These are phyloP conservation scores for Marronus borbonicus DNA, from an alignment of 2,888 invertebrate genomes.

Conservation along the genomic window DNA sequence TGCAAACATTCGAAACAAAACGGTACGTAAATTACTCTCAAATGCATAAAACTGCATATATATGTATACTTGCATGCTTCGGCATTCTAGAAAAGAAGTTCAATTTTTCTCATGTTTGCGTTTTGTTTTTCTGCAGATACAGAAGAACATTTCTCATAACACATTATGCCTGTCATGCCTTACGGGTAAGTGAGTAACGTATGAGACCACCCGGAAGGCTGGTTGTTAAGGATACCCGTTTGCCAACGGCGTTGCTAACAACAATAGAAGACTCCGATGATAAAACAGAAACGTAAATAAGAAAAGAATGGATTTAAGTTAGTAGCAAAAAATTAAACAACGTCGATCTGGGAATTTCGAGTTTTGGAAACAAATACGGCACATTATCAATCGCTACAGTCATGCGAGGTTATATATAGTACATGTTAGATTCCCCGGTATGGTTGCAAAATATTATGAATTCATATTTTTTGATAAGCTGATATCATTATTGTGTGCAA, in stretches of 20 bases:
- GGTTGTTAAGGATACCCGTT: slow-evolving; percentile 22
- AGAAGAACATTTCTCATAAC: neutral
- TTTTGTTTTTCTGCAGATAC: slow-evolving; percentile 12
- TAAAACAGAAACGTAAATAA: neutral
- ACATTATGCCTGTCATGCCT: slow-evolving; percentile 22
- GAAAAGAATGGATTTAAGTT: slow-evolving; percentile 19
- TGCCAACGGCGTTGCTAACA: slow-evolving; percentile 6
- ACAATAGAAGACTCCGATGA: slow-evolving; percentile 7
- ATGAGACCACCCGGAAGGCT: slow-evolving; percentile 33
- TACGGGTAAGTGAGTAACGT: slow-evolving; percentile 9
- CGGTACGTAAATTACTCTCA: no score
- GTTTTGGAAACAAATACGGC: no score
- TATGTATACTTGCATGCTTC: slow-evolving; percentile 1
- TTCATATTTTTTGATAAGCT: no score
- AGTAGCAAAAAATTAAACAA: slow-evolving; percentile 3
- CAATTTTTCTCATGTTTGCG: neutral
- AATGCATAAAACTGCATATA: neutral
- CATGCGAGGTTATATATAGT: no score
- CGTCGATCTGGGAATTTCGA: no score
- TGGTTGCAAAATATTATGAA: no score
- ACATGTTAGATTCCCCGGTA: no score
- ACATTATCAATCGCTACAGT: no score
- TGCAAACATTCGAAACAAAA: no score
- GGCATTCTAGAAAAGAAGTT: slow-evolving; percentile 11
- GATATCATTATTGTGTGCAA: no score